These are phyloP conservation scores for Hafferia zeledoni DNA, from an alignment of 2,797 vertebrate genomes.

Conservation along the genomic window DNA sequence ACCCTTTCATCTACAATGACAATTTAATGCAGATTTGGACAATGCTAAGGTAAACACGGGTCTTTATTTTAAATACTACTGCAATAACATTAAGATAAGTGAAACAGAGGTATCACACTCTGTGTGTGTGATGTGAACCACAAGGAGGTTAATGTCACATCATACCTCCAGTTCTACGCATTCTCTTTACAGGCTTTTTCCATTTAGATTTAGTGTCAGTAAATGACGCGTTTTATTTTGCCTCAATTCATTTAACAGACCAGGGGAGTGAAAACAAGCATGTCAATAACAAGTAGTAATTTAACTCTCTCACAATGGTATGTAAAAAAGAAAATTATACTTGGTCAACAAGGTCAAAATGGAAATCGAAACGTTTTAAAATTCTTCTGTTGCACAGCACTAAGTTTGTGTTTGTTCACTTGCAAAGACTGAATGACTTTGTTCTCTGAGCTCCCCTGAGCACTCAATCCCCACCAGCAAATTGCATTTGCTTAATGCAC, in stretches of 20 bases:
- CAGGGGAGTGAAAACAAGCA: background rate
- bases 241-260: background rate
- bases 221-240: constrained; percentile 44
- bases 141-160: background rate
- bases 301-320: background rate
- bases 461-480: background rate
- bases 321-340: background rate
- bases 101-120: constrained; percentile 7
- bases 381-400: background rate
- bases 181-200: constrained; percentile 24
- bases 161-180: background rate
- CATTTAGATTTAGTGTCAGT: constrained; percentile 22
- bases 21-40: constrained; percentile 33
- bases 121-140: constrained; percentile 3
- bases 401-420: background rate
- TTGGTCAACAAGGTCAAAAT: background rate
- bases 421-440: background rate
- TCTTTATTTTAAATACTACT: constrained; percentile 1
- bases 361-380: background rate
- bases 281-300: background rate
- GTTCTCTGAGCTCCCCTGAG: constrained; percentile 3
- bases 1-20: background rate
- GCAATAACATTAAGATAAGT: constrained; percentile 26
- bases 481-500: constrained; percentile 50
- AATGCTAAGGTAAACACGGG: background rate